phyloP scores from a whole-genome alignment of 2,888 invertebrate species.

The Cremastinae sp. region DNA sequence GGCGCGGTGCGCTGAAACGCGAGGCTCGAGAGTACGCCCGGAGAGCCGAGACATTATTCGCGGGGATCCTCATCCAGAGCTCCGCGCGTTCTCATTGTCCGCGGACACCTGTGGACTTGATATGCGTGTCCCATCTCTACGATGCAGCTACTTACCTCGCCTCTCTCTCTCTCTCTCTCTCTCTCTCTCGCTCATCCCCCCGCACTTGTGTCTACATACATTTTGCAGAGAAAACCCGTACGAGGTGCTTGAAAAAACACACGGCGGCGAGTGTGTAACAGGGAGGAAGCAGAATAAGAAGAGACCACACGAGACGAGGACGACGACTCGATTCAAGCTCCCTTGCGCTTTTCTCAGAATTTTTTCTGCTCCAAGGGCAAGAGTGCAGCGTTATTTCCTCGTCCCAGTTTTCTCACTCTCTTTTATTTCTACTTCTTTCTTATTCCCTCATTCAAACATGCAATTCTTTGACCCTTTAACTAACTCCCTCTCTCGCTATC shows the following conservation, averaged over 20 bases:
- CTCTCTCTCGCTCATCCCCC: background rate
- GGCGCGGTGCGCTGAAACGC: conserved; percentile 43
- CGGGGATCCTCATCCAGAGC: conserved; percentile 55
- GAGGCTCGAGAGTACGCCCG: conserved; percentile 40
- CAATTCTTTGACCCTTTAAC: background rate
- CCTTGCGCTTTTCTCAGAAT: conserved; percentile 76
- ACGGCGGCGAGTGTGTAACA: conserved; percentile 12
- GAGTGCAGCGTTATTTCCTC: conserved; percentile 53
- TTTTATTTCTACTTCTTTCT: conserved; percentile 48
- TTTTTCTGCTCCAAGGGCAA: conserved; percentile 62
- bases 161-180: too few species aligned
- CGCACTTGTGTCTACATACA: background rate
- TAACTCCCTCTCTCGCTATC: conserved; percentile 37
- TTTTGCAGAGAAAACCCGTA: background rate
- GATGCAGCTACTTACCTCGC: conserved; percentile 72
- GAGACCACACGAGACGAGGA: conserved; percentile 52
- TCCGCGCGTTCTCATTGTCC: conserved; percentile 77
- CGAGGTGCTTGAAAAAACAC: conserved; percentile 18
- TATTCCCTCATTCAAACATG: background rate
- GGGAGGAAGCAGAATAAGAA: conserved; percentile 20
- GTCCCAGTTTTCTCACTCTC: conserved; percentile 41
- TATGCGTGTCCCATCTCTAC: conserved; percentile 63
- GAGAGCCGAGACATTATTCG: conserved; percentile 47
- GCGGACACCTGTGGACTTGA: conserved; percentile 79
- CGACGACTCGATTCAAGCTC: conserved; percentile 52